Base-by-base conservation (phyloP, 2,113 vertebrate species). In the Ammospiza nelsoni region DNA sequence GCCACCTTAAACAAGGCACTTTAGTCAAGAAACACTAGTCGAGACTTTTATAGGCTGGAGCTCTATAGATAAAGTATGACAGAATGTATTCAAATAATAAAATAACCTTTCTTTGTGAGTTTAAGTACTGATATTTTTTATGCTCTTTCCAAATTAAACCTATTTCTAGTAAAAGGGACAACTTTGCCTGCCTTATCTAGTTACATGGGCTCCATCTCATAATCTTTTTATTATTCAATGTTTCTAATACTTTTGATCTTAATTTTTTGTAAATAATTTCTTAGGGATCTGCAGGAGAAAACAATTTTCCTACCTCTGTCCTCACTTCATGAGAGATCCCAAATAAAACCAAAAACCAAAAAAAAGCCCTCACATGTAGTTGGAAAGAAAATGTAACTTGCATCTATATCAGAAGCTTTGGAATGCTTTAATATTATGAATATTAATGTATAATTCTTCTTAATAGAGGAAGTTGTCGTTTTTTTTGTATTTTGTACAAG, bases 171-270 rank as follows among this genome's bases (percentile, higher is more conserved):
- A n/a, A 77, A 43, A 54, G n/a, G 35, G 31, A 65, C 11, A 58
- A 25, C 18, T 72, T 52, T 48, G 23, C 8, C 28, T 41, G 16
- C 10, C 27, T 73, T 46, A 12, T 43, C 48, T 49, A n/a, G 15
- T 54, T 90, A 41, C 11, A 41, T 58, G 39, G 62, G 24, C 37
- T 59, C 14, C 33, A 44, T 31, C 51, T 87, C 84, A 80, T 59
- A 86, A 84, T 85, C 6, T 75, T 83, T 96, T 96, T 80, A 77
- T 91, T 96, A 76, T 93, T 95, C 74, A 89, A 12, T 90, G 67
- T 71, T 80, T 89, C 65, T 91, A 88, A 90, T 87, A 75, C 58
- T 94, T 55, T 16, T 78, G 37, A 33, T 46, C 12, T 68, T 95
- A 54, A 76, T 92, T 97, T 96, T 96, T 79, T 43, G 14, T 49